A percentile compares a stretch with the other conserved stretches of the same genome.
These are phyloP conservation scores for Cheilosia vulpina DNA, from an alignment of 2,888 invertebrate species.

Conservation along the genomic window DNA sequence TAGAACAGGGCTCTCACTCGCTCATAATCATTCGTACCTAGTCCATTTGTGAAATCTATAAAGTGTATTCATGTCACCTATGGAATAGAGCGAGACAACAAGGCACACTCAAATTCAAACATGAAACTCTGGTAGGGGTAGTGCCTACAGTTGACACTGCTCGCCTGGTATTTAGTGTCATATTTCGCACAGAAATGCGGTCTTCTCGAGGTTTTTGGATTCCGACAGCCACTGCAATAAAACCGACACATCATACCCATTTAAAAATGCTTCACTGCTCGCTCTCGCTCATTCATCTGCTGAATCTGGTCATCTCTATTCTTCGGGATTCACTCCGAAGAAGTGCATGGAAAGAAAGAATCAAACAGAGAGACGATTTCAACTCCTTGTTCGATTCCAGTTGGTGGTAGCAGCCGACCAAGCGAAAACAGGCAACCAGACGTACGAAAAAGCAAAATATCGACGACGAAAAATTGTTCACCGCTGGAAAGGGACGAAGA, in stretches of 20 bases:
- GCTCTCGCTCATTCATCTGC: slow-evolving; percentile 1
- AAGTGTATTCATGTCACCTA: not conserved
- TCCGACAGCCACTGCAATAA: slow-evolving; percentile 11
- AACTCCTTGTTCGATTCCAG: slow-evolving; percentile 68
- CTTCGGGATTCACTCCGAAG: slow-evolving; percentile 66
- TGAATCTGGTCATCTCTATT: slow-evolving; percentile 70
- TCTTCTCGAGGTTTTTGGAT: slow-evolving; percentile 69
- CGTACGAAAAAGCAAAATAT: slow-evolving; percentile 33
- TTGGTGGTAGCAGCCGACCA: slow-evolving; percentile 68
- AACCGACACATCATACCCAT: slow-evolving; percentile 25
- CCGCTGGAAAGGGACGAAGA: slow-evolving; percentile 21
- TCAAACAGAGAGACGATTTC: slow-evolving; percentile 12
- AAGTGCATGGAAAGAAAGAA: slow-evolving; percentile 65
- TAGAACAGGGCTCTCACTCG: not conserved
- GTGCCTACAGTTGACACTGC: slow-evolving; percentile 48
- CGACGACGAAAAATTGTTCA: not conserved
- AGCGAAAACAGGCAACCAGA: slow-evolving; percentile 73
- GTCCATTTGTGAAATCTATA: not conserved
- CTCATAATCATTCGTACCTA: not conserved
- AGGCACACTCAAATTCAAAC: slow-evolving; percentile 7
- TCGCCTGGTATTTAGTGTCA: slow-evolving; percentile 82
- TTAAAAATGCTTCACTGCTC: not conserved
- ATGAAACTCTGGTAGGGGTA: not conserved
- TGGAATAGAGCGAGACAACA: slow-evolving; percentile 26
- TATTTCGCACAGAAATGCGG: slow-evolving; percentile 83